phyloP scores from a whole-genome alignment of 2,888 invertebrate species.

The Tortrix viridana region DNA sequence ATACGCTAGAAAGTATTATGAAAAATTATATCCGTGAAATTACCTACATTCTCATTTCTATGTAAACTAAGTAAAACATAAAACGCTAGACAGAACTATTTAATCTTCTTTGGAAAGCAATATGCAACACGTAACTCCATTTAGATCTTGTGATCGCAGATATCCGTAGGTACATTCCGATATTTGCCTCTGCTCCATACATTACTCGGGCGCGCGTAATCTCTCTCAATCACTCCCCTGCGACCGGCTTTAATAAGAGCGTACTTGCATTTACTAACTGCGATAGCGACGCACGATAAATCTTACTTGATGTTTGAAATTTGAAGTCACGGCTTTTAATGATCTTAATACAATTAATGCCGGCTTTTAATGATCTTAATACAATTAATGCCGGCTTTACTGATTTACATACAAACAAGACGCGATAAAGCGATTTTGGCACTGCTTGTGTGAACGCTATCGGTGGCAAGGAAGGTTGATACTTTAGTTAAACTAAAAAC shows the following conservation, averaged over 20 bases:
- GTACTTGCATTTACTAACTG: not conserved
- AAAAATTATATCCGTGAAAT: too few relatives aligned
- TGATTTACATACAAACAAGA: not conserved
- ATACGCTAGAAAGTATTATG: too few relatives aligned
- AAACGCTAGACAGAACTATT: not conserved
- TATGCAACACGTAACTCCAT: slow-evolving; percentile 7
- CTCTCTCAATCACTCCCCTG: slow-evolving; percentile 8
- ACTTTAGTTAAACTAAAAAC: too few relatives aligned
- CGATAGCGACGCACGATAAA: slow-evolving; percentile 8
- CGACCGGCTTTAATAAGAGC: slow-evolving; percentile 1
- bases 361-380: too few relatives aligned
- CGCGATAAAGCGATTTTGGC: too few relatives aligned
- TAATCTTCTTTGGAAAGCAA: not conserved
- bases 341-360: too few relatives aligned
- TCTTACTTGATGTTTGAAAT: not conserved
- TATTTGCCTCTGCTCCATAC: slow-evolving; percentile 8
- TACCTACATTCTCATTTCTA: too few relatives aligned
- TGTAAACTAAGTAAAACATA: too few relatives aligned
- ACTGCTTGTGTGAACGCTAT: too few relatives aligned
- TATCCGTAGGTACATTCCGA: not conserved
- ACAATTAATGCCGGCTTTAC: not conserved
- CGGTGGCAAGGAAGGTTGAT: too few relatives aligned
- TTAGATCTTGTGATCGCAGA: slow-evolving; percentile 4
- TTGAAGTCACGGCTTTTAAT: not conserved
- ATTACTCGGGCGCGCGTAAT: slow-evolving; percentile 8